Percentiles rank a stretch among this genome's conserved stretches.
phyloP scores from a whole-genome alignment of 2,888 invertebrate genomes.

The Lymantria monacha region DNA sequence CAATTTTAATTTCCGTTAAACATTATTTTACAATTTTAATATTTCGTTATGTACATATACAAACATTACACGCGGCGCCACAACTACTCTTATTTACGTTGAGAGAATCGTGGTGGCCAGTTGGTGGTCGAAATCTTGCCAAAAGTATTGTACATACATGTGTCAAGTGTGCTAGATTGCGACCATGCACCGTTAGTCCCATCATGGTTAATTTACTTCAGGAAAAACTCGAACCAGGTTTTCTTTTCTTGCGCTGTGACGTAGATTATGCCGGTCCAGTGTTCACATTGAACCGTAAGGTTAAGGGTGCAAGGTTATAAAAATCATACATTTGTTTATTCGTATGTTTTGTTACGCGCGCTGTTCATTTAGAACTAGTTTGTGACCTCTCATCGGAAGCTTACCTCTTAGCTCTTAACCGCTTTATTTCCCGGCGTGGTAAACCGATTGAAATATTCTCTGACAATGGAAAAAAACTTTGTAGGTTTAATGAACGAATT shows the following conservation, averaged over 20 bases:
- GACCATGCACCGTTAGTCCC: not conserved
- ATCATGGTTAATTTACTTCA: not conserved
- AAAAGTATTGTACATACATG: not conserved
- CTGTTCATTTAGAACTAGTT: not conserved
- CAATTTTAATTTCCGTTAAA: not conserved
- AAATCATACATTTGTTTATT: not conserved
- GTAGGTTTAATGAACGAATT: not conserved
- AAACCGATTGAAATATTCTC: not conserved
- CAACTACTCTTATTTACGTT: not conserved
- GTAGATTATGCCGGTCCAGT: constrained; percentile 3
- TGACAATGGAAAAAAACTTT: not conserved
- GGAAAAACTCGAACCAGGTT: not conserved
- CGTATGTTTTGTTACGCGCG: not conserved
- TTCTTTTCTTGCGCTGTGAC: not conserved
- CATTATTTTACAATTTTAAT: not conserved
- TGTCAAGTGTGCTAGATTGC: not conserved
- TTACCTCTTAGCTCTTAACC: not conserved
- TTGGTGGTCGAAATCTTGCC: not conserved
- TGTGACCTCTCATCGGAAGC: not conserved
- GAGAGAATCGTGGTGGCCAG: not conserved
- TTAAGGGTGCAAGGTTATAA: not conserved
- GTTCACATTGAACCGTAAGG: not conserved
- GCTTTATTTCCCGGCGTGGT: not conserved
- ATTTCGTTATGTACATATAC: not conserved
- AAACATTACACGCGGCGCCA: not conserved